Percentiles rank a stretch among this genome's conserved stretches.
Conservation (phyloP, 2,888 invertebrate species). For the Ommatoiulus sabulosus region DNA sequence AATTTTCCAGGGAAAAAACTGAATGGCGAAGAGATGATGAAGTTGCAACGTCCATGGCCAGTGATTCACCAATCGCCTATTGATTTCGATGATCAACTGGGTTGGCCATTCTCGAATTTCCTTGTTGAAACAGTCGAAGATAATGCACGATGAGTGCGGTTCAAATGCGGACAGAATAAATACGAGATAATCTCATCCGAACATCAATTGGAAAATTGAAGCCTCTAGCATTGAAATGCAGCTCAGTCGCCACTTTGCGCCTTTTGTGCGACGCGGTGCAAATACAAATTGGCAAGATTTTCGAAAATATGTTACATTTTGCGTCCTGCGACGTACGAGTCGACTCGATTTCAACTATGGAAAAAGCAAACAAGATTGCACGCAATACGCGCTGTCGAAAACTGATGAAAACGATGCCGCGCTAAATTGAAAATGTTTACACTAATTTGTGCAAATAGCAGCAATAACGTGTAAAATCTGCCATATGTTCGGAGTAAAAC, state of each 20-base stretch:
- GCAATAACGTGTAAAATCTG: background rate
- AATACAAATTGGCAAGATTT: background rate
- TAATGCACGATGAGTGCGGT: background rate
- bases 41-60: too few species aligned
- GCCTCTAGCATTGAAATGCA: background rate
- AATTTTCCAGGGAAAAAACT: background rate
- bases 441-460: background rate
- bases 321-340: too few species aligned
- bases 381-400: background rate
- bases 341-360: background rate
- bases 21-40: background rate
- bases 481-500: background rate
- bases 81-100: background rate
- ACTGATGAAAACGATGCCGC: background rate
- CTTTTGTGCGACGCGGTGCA: background rate
- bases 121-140: background rate
- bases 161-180: background rate
- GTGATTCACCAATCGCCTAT: background rate
- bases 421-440: background rate
- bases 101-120: background rate
- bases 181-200: background rate
- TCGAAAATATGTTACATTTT: background rate
- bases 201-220: background rate
- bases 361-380: background rate
- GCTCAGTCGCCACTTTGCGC: background rate